Conservation (phyloP, 2,113 vertebrate species). For the Dunckerocampus dactyliophorus region DNA sequence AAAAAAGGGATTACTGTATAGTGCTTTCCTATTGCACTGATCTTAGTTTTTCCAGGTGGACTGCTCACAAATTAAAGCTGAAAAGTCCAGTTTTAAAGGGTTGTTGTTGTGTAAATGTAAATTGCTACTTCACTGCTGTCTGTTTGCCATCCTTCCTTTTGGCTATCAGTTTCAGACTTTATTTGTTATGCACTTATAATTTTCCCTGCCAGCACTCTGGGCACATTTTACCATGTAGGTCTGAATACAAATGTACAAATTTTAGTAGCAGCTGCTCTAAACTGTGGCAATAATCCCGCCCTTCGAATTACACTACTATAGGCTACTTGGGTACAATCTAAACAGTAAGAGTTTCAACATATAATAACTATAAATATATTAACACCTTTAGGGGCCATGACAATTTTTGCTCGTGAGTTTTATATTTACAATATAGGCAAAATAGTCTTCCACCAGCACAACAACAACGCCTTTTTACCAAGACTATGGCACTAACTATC, state of each 20-base stretch:
- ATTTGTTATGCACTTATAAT: slow-evolving; percentile 3
- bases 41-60: no score
- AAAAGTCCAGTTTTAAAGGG: background rate
- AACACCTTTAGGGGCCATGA: no score
- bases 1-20: no score
- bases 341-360: background rate
- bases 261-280: background rate
- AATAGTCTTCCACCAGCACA: no score
- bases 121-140: background rate
- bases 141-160: background rate
- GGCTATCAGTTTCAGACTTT: background rate
- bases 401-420: no score
- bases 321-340: no score
- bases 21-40: no score
- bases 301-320: background rate
- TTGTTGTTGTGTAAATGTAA: background rate
- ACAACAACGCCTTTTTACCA: no score
- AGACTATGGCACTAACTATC: no score
- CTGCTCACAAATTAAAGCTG: background rate
- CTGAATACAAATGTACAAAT: slow-evolving; percentile 5
- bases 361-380: background rate
- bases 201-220: background rate
- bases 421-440: no score
- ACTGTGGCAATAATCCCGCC: background rate
- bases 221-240: slow-evolving; percentile 1